Evolutionary conservation across 2,113 vertebrate species (phyloP).

Genomic region (Ceuthmochares aereus): DNA sequence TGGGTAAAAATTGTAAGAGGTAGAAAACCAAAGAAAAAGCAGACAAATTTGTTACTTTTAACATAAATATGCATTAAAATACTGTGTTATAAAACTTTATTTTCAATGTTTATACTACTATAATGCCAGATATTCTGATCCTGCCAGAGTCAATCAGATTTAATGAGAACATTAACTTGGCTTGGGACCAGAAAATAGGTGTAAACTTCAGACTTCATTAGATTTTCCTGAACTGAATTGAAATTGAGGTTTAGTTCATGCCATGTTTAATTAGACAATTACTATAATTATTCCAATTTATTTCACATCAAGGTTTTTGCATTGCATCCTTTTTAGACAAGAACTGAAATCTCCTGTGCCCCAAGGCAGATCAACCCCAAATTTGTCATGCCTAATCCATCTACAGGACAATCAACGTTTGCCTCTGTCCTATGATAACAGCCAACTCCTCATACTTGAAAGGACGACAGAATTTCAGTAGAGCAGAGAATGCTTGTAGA

Average conservation of each 20-base stretch:
- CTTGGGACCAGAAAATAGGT: conserved; percentile 28
- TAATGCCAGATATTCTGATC: neutral
- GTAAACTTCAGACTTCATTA: conserved; percentile 22
- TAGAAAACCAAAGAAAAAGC: neutral
- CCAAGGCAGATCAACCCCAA: neutral
- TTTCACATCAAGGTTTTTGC: conserved; percentile 3
- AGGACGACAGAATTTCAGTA: neutral
- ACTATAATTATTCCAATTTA: conserved; percentile 25
- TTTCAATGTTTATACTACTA: neutral
- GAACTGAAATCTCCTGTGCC: neutral
- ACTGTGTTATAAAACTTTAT: neutral
- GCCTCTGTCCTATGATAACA: neutral
- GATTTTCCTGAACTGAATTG: conserved; percentile 1
- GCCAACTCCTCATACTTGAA: neutral
- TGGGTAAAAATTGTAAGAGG: neutral
- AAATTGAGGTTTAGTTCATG: conserved; percentile 17
- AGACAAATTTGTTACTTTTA: neutral
- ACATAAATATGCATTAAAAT: neutral
- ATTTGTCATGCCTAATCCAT: neutral
- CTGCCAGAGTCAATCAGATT: conserved; percentile 8
- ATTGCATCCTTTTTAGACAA: neutral
- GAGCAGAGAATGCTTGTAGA: neutral
- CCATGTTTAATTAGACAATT: neutral
- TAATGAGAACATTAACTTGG: neutral
- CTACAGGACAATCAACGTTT: neutral